Conservation (phyloP, 2,797 vertebrate genomes). For the Argentina silus region DNA sequence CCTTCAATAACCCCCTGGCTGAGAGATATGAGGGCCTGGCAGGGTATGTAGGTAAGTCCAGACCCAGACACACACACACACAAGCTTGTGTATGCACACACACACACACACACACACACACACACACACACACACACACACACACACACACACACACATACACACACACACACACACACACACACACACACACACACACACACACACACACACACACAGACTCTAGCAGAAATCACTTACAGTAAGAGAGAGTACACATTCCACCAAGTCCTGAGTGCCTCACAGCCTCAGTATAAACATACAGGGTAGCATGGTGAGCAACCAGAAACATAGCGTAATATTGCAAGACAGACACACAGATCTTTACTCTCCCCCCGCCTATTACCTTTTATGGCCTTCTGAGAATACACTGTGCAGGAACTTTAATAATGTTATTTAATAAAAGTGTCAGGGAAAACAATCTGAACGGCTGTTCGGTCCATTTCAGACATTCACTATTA, state of each 20-base stretch:
- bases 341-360: not conserved
- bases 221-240: no score
- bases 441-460: slow-evolving; percentile 65
- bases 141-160: not conserved
- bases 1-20: slow-evolving; percentile 81
- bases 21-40: slow-evolving; percentile 86
- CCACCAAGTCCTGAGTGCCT: slow-evolving; percentile 17
- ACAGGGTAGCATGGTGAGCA: slow-evolving; percentile 8
- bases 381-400: slow-evolving; percentile 64
- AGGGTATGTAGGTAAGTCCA: slow-evolving; percentile 87
- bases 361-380: not conserved
- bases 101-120: not conserved
- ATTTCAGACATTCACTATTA: slow-evolving; percentile 9
- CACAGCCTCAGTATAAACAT: slow-evolving; percentile 34
- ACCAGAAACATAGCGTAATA: slow-evolving; percentile 36
- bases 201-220: slow-evolving; percentile 1
- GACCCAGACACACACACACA: slow-evolving; percentile 9
- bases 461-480: slow-evolving; percentile 29
- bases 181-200: not conserved
- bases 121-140: not conserved
- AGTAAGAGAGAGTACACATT: not conserved
- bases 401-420: slow-evolving; percentile 39
- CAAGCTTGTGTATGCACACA: not conserved
- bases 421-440: slow-evolving; percentile 69
- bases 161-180: slow-evolving; percentile 2